Evolutionary conservation across 2,797 vertebrate genomes (phyloP).

Genomic region (Channa striata): DNA sequence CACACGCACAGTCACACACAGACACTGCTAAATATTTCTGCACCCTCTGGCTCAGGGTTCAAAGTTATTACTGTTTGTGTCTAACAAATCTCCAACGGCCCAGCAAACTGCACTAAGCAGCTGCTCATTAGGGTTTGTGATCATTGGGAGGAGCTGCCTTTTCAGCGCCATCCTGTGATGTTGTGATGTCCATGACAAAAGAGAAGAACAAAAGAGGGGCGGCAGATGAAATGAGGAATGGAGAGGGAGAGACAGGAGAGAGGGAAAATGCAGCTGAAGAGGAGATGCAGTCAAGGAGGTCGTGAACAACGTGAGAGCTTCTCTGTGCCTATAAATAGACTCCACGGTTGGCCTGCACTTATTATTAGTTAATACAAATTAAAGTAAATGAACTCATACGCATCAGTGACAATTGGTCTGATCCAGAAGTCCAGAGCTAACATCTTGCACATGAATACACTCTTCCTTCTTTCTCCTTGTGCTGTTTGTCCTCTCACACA

Average conservation of each 20-base stretch:
- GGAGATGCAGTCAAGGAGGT: slow-evolving; percentile 54
- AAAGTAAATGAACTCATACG: slow-evolving; percentile 71
- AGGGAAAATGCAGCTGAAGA: slow-evolving; percentile 36
- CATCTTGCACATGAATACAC: slow-evolving; percentile 59
- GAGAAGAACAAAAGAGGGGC: slow-evolving; percentile 2
- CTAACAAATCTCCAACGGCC: slow-evolving; percentile 52
- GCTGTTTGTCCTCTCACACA: neutral
- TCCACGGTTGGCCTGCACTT: slow-evolving; percentile 61
- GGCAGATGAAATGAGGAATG: slow-evolving; percentile 1
- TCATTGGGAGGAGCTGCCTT: slow-evolving; percentile 55
- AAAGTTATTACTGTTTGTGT: slow-evolving; percentile 58
- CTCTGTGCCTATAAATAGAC: slow-evolving; percentile 65
- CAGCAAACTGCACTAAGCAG: slow-evolving; percentile 48
- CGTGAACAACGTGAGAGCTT: slow-evolving; percentile 54
- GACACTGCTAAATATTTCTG: slow-evolving; percentile 24
- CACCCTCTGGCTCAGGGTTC: slow-evolving; percentile 50
- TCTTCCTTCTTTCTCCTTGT: slow-evolving; percentile 23
- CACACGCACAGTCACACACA: slow-evolving; percentile 1
- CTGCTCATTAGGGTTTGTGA: slow-evolving; percentile 65
- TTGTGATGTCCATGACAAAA: slow-evolving; percentile 23
- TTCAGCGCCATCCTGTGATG: slow-evolving; percentile 55
- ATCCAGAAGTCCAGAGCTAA: slow-evolving; percentile 62
- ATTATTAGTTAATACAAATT: slow-evolving; percentile 71
- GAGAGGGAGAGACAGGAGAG: slow-evolving; percentile 21
- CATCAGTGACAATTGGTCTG: slow-evolving; percentile 63